These are phyloP conservation scores for Myripristis murdjan DNA, from an alignment of 2,797 vertebrate species.

Conservation along the genomic window DNA sequence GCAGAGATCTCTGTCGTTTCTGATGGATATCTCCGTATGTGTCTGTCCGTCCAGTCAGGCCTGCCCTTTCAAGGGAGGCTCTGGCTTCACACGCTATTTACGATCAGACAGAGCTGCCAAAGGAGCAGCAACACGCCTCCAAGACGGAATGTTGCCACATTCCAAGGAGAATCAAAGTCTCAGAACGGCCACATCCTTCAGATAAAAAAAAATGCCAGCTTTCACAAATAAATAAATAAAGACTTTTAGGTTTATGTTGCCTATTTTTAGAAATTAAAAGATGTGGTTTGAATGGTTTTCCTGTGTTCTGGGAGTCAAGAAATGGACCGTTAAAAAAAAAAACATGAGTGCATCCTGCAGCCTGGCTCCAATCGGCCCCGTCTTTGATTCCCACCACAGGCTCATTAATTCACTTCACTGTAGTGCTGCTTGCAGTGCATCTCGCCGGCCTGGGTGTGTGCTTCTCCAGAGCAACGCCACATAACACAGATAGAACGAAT, in stretches of 20 bases:
- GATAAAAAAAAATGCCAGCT: neutral
- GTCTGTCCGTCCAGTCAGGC: slow-evolving; percentile 18
- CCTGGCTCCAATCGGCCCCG: too few relatives aligned
- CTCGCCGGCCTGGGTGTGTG: too few relatives aligned
- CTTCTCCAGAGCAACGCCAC: too few relatives aligned
- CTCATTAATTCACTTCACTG: too few relatives aligned
- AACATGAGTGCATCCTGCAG: too few relatives aligned
- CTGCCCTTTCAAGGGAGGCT: slow-evolving; percentile 35
- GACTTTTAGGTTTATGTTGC: neutral
- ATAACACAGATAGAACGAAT: too few relatives aligned
- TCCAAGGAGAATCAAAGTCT: neutral
- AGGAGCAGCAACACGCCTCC: slow-evolving; percentile 39
- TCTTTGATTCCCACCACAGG: too few relatives aligned
- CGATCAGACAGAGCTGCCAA: slow-evolving; percentile 37
- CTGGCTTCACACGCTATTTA: slow-evolving; percentile 38
- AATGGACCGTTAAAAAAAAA: too few relatives aligned
- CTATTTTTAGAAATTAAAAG: too few relatives aligned
- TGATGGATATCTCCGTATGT: slow-evolving; percentile 49
- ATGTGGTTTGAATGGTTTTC: too few relatives aligned
- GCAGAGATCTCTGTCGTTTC: slow-evolving; percentile 41
- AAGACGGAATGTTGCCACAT: slow-evolving; percentile 11
- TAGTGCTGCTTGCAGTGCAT: too few relatives aligned
- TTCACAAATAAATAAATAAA: neutral
- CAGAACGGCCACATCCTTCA: neutral
- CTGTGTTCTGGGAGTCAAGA: too few relatives aligned